Conservation (phyloP, 2,888 invertebrate species). For the Microplitis manilae region DNA sequence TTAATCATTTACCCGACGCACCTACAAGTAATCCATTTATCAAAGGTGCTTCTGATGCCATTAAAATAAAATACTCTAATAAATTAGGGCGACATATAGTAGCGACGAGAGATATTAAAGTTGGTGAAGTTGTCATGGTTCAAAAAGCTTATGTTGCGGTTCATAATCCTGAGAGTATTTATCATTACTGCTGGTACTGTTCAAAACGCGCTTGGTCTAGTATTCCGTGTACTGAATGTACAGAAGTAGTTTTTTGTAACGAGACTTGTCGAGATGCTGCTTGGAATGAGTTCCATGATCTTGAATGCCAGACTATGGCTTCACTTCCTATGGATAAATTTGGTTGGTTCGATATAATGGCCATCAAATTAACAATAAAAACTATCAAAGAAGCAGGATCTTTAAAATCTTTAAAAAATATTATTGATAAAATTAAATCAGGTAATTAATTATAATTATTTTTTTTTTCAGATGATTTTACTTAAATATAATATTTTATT, state of each 20-base stretch:
- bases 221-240: constrained; percentile 78
- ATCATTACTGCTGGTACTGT: constrained; percentile 64
- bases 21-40: constrained; percentile 64
- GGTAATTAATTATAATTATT: not conserved
- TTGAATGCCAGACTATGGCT: not conserved
- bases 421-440: not conserved
- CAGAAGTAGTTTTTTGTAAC: constrained; percentile 79
- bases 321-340: not conserved
- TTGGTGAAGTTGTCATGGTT: constrained; percentile 83
- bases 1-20: constrained; percentile 32
- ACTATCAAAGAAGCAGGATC: constrained; percentile 20
- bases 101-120: constrained; percentile 78
- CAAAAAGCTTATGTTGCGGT: constrained; percentile 82
- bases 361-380: constrained; percentile 10
- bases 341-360: not conserved
- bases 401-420: not conserved
- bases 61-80: constrained; percentile 75
- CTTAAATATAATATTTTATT: not conserved
- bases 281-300: constrained; percentile 74
- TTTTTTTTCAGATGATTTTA: not conserved
- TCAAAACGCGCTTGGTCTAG: constrained; percentile 70
- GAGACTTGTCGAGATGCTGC: constrained; percentile 77
- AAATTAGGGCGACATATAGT: constrained; percentile 81
- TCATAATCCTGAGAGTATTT: constrained; percentile 31
- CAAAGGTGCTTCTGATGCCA: constrained; percentile 77